Percentiles rank a stretch among this genome's conserved stretches.
These are phyloP conservation scores for Gallirallus australis DNA, from an alignment of 2,797 vertebrate genomes.

Conservation along the genomic window DNA sequence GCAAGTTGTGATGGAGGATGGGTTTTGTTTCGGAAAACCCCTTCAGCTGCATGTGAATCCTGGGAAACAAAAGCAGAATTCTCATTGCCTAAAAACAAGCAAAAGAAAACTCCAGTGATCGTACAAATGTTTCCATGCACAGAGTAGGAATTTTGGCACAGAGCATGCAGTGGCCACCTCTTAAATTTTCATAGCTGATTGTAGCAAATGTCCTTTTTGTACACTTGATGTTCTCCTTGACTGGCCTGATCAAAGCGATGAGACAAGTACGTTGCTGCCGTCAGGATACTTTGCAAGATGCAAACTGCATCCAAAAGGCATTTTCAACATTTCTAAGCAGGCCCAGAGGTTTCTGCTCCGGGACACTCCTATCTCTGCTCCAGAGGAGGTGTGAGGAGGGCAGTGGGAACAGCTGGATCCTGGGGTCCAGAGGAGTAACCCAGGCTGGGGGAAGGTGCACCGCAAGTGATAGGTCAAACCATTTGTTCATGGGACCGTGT, in stretches of 20 bases:
- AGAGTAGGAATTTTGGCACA: background rate
- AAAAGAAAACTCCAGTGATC: background rate
- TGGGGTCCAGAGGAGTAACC: background rate
- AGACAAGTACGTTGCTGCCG: background rate
- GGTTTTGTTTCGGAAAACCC: slow-evolving; percentile 20
- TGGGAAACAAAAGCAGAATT: slow-evolving; percentile 1
- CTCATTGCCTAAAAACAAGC: background rate
- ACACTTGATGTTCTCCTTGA: background rate
- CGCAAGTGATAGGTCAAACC: background rate
- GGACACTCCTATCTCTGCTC: background rate
- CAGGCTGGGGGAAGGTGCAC: background rate
- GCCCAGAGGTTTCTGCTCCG: background rate
- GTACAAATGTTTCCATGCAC: background rate
- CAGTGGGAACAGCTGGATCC: background rate
- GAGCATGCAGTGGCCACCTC: background rate
- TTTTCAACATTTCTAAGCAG: background rate
- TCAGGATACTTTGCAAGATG: background rate
- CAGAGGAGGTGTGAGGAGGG: rapidly evolving
- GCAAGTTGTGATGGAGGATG: background rate
- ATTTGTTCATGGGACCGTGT: background rate
- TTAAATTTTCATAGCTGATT: slow-evolving; percentile 4
- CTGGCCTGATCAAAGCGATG: background rate
- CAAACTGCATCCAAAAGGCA: background rate
- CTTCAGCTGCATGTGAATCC: background rate
- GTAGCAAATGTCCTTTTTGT: background rate